phyloP scores from a whole-genome alignment of 2,797 vertebrate genomes.

The Semotilus atromaculatus region DNA sequence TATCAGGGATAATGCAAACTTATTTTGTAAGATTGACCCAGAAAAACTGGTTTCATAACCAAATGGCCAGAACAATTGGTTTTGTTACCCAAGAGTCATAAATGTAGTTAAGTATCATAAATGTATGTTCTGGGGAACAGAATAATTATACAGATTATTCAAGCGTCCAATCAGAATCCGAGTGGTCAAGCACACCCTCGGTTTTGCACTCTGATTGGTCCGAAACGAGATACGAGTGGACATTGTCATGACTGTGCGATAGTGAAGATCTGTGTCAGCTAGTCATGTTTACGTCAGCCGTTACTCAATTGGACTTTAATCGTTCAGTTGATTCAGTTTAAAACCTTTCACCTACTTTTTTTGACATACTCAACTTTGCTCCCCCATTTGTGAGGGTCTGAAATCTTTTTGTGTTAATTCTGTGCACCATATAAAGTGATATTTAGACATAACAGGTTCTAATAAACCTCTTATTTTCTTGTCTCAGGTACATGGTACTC shows the following conservation, averaged over 20 bases:
- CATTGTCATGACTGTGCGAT: not conserved
- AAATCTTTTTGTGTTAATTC: not conserved
- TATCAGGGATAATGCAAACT: not conserved
- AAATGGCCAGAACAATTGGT: not conserved
- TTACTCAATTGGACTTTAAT: slow-evolving; percentile 34
- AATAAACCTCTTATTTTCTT: not conserved
- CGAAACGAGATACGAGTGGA: slow-evolving; percentile 13
- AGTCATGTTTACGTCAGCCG: slow-evolving; percentile 42
- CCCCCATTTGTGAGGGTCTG: not conserved
- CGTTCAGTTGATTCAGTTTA: not conserved
- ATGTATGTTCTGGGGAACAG: not conserved
- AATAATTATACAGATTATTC: not conserved
- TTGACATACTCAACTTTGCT: slow-evolving; percentile 31
- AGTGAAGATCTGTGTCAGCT: slow-evolving; percentile 5
- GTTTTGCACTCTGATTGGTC: slow-evolving; percentile 34
- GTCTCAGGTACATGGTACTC: slow-evolving; percentile 90
- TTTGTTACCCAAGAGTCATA: slow-evolving; percentile 45
- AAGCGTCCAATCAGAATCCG: slow-evolving; percentile 38
- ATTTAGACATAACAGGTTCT: not conserved
- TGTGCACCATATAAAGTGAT: not conserved
- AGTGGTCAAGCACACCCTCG: slow-evolving; percentile 14
- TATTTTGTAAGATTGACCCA: not conserved
- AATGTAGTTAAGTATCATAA: slow-evolving; percentile 62
- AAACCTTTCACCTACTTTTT: slow-evolving; percentile 24
- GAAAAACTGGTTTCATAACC: slow-evolving; percentile 21